Evolutionary conservation across 2,888 invertebrate genomes (phyloP), one percentile per base, ranked within the genome.

Genomic region (Chirona hameri): DNA sequence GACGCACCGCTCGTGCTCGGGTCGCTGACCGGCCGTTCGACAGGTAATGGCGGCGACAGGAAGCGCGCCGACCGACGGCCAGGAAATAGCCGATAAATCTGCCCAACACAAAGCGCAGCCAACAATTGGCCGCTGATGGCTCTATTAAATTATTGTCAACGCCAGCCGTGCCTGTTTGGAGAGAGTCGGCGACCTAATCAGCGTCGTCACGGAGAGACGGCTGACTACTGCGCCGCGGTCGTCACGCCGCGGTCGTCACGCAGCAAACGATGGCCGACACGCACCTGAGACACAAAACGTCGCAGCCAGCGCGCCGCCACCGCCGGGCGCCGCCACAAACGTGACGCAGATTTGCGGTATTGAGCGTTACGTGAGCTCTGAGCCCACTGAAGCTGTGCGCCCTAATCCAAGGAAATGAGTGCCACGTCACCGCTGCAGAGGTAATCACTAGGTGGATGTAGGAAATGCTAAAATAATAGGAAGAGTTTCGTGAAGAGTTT

Each of bases 71-170:
- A 7, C n/a, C 21, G 60, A 24, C 60, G 60, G 21, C 24, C 60
- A 60, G 60, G 60, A 60, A 60, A 60, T 60, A 60, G 21, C 21
- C 60, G 60, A 60, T 60, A 60, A 60, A 60, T 60, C 60, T n/a
- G 60, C 21, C 60, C 2, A 7, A 60, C 60, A 60, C 60, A 60
- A 60, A 60, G 60, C 60, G 60, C 60, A 5, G 60, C n/a, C 24
- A 15, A n/a, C 60, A n/a, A n/a, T n/a, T 21, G 60, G 5, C 24
- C 60, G 60, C 60, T 60, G 60, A 60, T 60, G 60, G 60, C 60
- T 60, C 60, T 60, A 60, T 60, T 60, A 60, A 60, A 60, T 60
- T 60, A 60, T 60, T 60, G 60, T 60, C 60, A 60, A n/a, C 60
- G 60, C 60, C 60, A n/a, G n/a, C 15, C n/a, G 15, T 21, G 60